Evolutionary conservation across 2,888 invertebrate genomes (phyloP), one percentile per base, ranked within the genome.

Genomic region (Yponomeuta malinellus): DNA sequence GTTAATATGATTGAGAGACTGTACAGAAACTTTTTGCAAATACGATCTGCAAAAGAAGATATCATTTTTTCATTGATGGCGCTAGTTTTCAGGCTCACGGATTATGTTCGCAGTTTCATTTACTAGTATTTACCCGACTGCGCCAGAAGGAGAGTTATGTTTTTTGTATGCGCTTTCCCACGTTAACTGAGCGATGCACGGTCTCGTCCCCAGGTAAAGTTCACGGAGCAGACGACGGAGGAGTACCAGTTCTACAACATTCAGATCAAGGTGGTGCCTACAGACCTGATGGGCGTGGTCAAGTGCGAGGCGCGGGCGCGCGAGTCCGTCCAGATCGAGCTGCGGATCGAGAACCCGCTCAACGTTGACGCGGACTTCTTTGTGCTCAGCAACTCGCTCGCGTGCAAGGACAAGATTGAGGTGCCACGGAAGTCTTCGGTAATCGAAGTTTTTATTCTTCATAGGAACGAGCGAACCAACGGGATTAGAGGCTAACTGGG

Each of bases 191-290:
- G 0, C 37, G 37, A 37, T 37, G 37, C 37, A 37, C 37, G 37
- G 52, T 52, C 52, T 52, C 52, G 52, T 15, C 15, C 52, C 2
- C 74, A 92, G 92, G 88, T 91, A 43, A 80, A 85, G 76, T 92
- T 92, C 71, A 80, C 85, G 66, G 86, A 90, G 73, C 83, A 84
- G 73, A 71, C 70, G 2, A 82, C 83, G 29, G 83, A 79, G 3
- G 92, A 92, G 74, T 91, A 88, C 71, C 92, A 92, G 74, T 90
- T 76, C 78, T 92, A 91, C 80, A 83, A 82, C 70, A 81, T 92
- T 33, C 74, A 73, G 29, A 80, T 79, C 29, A 76, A 77, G 0
- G 83, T 92, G 10, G 84, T 80, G 9, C 77, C 82, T 3, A 87
- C 89, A 74, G 78, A 80, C 31, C 81, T 90, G 9, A 84, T 87